Conservation (phyloP, 2,888 invertebrate species). For the Phortica okadai region DNA sequence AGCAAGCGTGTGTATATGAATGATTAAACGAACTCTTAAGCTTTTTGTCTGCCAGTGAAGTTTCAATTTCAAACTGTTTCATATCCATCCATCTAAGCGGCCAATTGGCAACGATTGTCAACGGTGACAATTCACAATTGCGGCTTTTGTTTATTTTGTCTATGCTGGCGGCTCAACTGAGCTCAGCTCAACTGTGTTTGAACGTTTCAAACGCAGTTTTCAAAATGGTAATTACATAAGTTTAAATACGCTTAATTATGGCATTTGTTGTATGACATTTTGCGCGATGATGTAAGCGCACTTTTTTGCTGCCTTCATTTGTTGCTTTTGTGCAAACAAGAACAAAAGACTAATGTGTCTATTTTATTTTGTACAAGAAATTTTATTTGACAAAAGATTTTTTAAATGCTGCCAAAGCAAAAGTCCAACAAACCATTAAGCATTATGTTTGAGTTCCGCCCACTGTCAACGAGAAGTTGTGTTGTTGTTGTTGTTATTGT, state of each 20-base stretch:
- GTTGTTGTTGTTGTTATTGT: background rate
- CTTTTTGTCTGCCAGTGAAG: background rate
- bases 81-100: background rate
- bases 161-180: conserved; percentile 58
- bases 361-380: too few relatives aligned
- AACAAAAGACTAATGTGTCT: background rate
- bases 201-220: conserved; percentile 15
- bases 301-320: background rate
- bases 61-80: background rate
- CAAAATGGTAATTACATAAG: conserved; percentile 64
- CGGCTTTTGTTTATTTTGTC: conserved; percentile 33
- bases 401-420: background rate
- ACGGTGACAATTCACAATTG: conserved; percentile 68
- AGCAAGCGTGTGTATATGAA: background rate
- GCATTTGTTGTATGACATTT: conserved; percentile 45
- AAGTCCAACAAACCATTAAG: background rate
- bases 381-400: background rate
- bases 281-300: background rate
- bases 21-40: conserved; percentile 6
- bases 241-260: conserved; percentile 67
- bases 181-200: background rate
- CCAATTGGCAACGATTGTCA: conserved; percentile 34
- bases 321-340: background rate
- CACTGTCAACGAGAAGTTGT: background rate
- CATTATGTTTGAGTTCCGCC: background rate